A percentile compares a stretch with the other conserved stretches of the same genome.
Evolutionary conservation across 1,140 invertebrate species (phyloP).

Genomic region (Vollenhovia emeryi): DNA sequence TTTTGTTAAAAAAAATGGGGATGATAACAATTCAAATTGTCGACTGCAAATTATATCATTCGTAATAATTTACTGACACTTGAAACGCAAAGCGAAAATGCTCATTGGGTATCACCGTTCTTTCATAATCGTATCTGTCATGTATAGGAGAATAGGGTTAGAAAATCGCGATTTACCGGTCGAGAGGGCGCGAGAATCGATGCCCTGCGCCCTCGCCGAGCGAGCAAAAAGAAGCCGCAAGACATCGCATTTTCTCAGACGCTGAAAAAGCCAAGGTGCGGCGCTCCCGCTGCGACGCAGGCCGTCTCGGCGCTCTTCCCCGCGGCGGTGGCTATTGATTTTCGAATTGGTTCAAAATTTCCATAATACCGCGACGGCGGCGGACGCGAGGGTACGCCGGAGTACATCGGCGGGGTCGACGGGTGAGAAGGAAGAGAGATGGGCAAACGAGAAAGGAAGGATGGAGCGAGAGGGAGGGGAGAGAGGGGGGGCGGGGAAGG

Average conservation of each 20-base stretch:
- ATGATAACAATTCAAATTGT: background rate
- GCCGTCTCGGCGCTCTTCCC: conserved; percentile 73
- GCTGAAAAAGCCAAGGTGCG: conserved; percentile 40
- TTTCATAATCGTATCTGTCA: too few relatives aligned
- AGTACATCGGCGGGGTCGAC: conserved; percentile 49
- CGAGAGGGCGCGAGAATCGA: background rate
- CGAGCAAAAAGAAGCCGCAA: background rate
- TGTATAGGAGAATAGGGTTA: too few relatives aligned
- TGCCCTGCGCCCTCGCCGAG: background rate
- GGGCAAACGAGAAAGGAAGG: background rate
- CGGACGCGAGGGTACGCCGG: conserved; percentile 64
- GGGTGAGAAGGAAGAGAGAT: conserved; percentile 44
- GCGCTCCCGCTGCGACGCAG: conserved; percentile 66
- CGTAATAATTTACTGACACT: background rate
- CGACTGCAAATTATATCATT: background rate
- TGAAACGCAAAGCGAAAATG: background rate
- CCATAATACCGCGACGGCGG: conserved; percentile 80
- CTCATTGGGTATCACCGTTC: background rate
- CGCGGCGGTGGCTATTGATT: conserved; percentile 81
- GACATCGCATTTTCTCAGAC: conserved; percentile 44
- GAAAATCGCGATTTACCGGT: background rate
- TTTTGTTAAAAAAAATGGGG: background rate
- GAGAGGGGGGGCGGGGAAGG: conserved; percentile 26
- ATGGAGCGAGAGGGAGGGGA: background rate
- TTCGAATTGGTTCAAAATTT: conserved; percentile 85